A percentile compares a stretch with the other conserved stretches of the same genome.
Evolutionary conservation across 2,797 vertebrate species (phyloP).

Genomic region (Sebastes variabilis): DNA sequence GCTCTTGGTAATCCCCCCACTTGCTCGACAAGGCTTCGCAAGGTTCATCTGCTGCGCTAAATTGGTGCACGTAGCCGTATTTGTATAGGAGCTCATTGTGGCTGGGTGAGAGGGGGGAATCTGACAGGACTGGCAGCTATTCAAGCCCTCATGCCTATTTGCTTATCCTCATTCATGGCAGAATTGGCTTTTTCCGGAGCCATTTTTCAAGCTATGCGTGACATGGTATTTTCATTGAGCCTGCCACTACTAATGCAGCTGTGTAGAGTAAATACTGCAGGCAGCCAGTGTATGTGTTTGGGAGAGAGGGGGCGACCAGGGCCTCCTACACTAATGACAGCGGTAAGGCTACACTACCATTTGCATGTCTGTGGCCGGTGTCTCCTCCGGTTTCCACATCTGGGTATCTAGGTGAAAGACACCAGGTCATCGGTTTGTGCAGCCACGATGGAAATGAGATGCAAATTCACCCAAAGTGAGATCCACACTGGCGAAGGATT

Average conservation of each 20-base stretch:
- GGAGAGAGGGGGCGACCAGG: conserved; percentile 32
- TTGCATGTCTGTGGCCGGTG: conserved; percentile 68
- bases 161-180: conserved; percentile 80
- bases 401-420: conserved; percentile 40
- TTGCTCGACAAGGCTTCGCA: conserved; percentile 75
- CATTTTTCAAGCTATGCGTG: conserved; percentile 74
- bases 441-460: conserved; percentile 45
- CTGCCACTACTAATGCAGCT: conserved; percentile 74
- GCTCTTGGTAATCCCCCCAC: conserved; percentile 78
- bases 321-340: conserved; percentile 58
- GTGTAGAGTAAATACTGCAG: conserved; percentile 59
- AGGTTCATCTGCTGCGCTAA: conserved; percentile 79
- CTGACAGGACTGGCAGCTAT: conserved; percentile 76
- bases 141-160: conserved; percentile 82
- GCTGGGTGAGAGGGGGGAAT: conserved; percentile 62
- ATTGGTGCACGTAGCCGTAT: conserved; percentile 80
- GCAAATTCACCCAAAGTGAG: conserved; percentile 38
- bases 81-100: conserved; percentile 82
- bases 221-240: conserved; percentile 75
- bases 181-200: conserved; percentile 78
- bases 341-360: conserved; percentile 61
- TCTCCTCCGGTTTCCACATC: conserved; percentile 47
- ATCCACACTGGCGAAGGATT: neutral
- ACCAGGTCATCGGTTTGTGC: conserved; percentile 27
- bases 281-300: conserved; percentile 45